These are phyloP conservation scores for Dromas ardeola DNA, from an alignment of 2,113 vertebrate species.

Conservation along the genomic window DNA sequence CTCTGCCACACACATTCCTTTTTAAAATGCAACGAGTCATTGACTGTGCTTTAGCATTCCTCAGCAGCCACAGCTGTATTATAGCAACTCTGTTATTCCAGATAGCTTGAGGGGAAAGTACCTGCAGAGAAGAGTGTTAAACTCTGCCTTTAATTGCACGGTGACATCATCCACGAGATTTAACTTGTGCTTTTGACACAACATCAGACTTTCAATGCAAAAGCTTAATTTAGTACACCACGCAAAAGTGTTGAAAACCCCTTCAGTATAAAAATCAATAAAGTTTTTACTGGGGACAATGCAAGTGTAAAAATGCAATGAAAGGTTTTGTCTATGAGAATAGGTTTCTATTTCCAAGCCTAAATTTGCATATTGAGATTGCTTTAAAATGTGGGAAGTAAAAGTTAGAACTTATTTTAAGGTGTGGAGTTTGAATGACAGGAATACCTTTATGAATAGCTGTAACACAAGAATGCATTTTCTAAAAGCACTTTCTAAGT, in stretches of 20 bases:
- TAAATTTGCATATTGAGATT: not conserved
- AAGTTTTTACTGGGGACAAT: not conserved
- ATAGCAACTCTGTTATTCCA: slow-evolving; percentile 20
- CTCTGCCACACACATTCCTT: slow-evolving; percentile 17
- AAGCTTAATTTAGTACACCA: not conserved
- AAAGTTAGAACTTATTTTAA: not conserved
- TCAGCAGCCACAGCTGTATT: not conserved
- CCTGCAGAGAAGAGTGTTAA: slow-evolving; percentile 3
- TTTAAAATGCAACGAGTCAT: slow-evolving; percentile 19
- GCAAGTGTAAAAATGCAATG: not conserved
- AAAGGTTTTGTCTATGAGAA: not conserved
- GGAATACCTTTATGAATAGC: not conserved
- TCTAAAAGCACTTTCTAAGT: not conserved
- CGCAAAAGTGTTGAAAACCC: not conserved
- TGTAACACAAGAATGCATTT: not conserved
- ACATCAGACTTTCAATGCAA: not conserved
- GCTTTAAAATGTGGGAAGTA: not conserved
- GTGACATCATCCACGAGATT: not conserved
- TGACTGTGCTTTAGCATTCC: not conserved
- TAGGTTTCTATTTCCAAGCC: not conserved
- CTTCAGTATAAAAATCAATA: not conserved
- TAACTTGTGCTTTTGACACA: not conserved
- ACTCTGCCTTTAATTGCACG: not conserved
- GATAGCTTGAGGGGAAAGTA: not conserved
- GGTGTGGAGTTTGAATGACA: not conserved